Conservation (phyloP, 1,140 invertebrate species). For the Aphelinus certus region DNA sequence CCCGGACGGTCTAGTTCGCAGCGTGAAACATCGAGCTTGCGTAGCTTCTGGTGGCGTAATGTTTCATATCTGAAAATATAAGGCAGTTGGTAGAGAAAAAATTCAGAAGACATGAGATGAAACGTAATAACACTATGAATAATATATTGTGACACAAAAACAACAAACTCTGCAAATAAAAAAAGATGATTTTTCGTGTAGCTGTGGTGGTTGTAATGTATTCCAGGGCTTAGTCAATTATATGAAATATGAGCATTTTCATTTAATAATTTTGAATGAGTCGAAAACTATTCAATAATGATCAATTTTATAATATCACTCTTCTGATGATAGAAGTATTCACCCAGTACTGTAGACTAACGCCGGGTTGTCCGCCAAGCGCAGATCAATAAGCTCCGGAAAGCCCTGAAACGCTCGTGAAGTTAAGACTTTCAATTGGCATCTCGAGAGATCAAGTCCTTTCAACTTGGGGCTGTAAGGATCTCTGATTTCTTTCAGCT, state of each 20-base stretch:
- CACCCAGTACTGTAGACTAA: slow-evolving; percentile 56
- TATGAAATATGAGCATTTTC: too few species aligned
- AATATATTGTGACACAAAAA: too few species aligned
- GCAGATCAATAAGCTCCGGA: slow-evolving; percentile 53
- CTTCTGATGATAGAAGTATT: not conserved
- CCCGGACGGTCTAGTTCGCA: slow-evolving; percentile 73
- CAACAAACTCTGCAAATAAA: too few species aligned
- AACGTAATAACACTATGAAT: too few species aligned
- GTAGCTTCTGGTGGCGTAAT: slow-evolving; percentile 57
- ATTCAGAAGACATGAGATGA: too few species aligned
- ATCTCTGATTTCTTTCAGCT: slow-evolving; percentile 51
- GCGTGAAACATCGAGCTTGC: slow-evolving; percentile 70
- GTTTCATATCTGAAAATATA: slow-evolving; percentile 64
- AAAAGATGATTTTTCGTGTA: too few species aligned
- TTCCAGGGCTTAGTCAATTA: too few species aligned
- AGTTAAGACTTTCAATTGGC: slow-evolving; percentile 52
- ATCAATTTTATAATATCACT: too few species aligned
- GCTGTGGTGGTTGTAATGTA: too few species aligned
- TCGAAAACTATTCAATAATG: too few species aligned
- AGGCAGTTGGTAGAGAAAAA: not conserved
- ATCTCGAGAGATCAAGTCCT: slow-evolving; percentile 58
- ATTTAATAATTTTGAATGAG: too few species aligned
- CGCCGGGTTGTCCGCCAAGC: slow-evolving; percentile 53
- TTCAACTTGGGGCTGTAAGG: slow-evolving; percentile 50
- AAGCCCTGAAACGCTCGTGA: slow-evolving; percentile 52